phyloP scores from a whole-genome alignment of 30 jellyfish, hydroid and myxozoan genomes.

The Turritopsis dohrnii region DNA sequence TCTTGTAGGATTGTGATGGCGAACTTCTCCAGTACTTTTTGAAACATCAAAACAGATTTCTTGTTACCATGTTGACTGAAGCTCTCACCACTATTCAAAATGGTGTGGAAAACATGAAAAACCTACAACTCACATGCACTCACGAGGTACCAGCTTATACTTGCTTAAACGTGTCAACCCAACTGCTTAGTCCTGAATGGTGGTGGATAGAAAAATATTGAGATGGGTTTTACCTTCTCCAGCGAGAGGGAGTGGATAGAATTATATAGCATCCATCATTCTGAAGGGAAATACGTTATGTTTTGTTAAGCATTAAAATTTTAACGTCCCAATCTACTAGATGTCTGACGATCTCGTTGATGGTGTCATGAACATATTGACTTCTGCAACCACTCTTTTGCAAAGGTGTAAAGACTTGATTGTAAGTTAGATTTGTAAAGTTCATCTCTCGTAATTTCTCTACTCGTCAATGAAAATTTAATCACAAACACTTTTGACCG shows the following conservation, averaged over 20 bases:
- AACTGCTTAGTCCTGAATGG: too few species aligned
- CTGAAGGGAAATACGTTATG: too few species aligned
- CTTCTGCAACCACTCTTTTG: constrained; percentile 46
- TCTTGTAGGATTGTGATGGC: constrained; percentile 10
- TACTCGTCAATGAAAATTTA: too few species aligned
- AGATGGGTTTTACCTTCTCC: too few species aligned
- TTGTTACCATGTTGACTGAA: constrained; percentile 22
- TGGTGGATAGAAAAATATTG: too few species aligned
- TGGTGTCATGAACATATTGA: constrained; percentile 53
- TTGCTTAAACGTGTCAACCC: too few species aligned
- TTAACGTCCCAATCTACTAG: constrained; percentile 10
- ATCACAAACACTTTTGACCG: too few species aligned
- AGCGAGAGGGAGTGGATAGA: too few species aligned
- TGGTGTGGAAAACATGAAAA: constrained; percentile 17
- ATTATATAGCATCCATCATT: too few species aligned
- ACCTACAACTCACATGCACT: constrained; percentile 16
- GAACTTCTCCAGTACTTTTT: constrained; percentile 12
- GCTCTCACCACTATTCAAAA: constrained; percentile 20
- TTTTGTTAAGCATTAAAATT: too few species aligned
- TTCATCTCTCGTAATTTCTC: neutral
- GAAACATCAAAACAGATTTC: constrained; percentile 24
- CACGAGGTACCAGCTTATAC: constrained; percentile 27
- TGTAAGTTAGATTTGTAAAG: constrained; percentile 26
- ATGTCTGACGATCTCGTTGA: constrained; percentile 54
- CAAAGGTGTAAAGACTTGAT: constrained; percentile 41